These are phyloP conservation scores for Molossus molossus DNA, from an alignment of 2,797 vertebrate genomes.

Conservation along the genomic window DNA sequence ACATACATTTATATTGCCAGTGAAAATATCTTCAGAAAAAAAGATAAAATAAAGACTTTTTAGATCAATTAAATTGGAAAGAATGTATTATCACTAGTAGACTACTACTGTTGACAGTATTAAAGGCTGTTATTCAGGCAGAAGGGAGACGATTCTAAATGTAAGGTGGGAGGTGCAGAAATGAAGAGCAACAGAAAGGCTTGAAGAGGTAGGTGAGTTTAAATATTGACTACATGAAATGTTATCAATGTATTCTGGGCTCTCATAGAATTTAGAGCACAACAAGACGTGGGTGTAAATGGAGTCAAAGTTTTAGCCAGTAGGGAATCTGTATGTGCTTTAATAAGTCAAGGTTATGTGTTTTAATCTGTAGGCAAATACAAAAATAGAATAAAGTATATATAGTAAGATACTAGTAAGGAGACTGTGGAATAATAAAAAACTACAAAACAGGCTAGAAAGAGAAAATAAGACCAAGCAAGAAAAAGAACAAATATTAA, in stretches of 20 bases:
- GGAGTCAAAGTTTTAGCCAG: background rate
- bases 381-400: background rate
- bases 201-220: background rate
- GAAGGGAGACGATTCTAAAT: background rate
- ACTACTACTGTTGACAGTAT: background rate
- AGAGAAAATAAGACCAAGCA: background rate
- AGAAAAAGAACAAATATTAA: background rate
- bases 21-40: slow-evolving; percentile 24
- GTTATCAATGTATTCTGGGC: background rate
- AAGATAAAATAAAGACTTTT: background rate
- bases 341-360: background rate
- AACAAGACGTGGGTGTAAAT: background rate
- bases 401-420: background rate
- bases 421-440: background rate
- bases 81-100: background rate
- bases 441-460: background rate
- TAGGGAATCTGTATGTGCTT: background rate
- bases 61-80: background rate
- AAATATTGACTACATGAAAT: background rate
- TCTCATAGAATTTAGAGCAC: background rate
- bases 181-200: background rate
- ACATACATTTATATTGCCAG: background rate
- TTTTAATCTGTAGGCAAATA: background rate
- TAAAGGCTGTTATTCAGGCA: background rate
- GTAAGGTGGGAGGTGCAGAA: background rate